These are phyloP conservation scores for Amiota mariae DNA, from an alignment of 2,888 invertebrate genomes.

Conservation along the genomic window DNA sequence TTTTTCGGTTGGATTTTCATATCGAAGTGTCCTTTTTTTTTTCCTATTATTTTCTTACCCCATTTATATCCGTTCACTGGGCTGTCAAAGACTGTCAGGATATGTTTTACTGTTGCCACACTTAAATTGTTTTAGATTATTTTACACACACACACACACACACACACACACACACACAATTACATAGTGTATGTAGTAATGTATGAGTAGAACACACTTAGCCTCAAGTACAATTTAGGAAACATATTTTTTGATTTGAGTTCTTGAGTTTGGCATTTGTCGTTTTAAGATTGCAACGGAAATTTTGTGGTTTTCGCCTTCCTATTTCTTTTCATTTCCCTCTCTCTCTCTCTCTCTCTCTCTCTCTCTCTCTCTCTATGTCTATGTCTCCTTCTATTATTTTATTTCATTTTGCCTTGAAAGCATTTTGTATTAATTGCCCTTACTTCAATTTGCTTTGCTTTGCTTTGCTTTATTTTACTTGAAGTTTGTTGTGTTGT, in stretches of 20 bases:
- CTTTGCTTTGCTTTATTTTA: neutral
- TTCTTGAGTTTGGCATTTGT: slow-evolving; percentile 1
- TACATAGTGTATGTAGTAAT: neutral
- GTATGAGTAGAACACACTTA: too few species aligned
- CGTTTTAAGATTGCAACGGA: slow-evolving; percentile 2
- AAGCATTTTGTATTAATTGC: neutral
- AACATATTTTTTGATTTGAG: neutral
- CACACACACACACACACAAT: slow-evolving; percentile 22
- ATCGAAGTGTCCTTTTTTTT: too few species aligned
- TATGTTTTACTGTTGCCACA: too few species aligned
- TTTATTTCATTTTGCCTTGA: too few species aligned
- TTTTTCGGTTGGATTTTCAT: neutral
- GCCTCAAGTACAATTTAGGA: neutral
- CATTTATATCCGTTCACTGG: too few species aligned
- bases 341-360: too few species aligned
- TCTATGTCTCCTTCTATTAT: too few species aligned
- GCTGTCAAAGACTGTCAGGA: too few species aligned
- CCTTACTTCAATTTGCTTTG: neutral
- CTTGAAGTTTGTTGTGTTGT: neutral
- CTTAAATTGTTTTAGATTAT: too few species aligned
- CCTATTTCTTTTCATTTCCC: too few species aligned
- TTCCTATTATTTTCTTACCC: too few species aligned
- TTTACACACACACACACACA: slow-evolving; percentile 19
- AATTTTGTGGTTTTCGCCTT: neutral
- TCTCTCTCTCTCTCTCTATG: too few species aligned